Percentiles rank a stretch among this genome's conserved stretches.
Conservation (phyloP, 2,113 vertebrate genomes). For the Crotalus horridus region DNA sequence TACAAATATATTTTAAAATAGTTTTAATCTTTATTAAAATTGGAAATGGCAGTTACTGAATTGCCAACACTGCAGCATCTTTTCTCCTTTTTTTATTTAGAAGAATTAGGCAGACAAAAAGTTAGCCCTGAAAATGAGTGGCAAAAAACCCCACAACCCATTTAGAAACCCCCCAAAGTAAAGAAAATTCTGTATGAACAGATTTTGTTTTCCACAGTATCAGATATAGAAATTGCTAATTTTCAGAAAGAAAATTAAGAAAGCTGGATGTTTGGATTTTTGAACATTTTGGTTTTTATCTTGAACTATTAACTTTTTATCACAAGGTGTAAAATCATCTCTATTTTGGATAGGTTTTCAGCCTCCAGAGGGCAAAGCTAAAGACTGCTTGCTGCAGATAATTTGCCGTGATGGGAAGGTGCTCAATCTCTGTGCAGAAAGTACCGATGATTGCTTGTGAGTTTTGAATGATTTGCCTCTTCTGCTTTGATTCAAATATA, state of each 20-base stretch:
- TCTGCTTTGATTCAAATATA: not conserved
- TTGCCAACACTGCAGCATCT: not conserved
- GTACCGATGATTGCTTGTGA: constrained; percentile 92
- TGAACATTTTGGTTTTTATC: not conserved
- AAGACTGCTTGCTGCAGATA: constrained; percentile 86
- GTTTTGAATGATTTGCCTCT: constrained; percentile 41
- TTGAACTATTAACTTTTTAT: not conserved
- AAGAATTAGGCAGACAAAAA: not conserved
- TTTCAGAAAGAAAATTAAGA: no score
- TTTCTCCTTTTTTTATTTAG: not conserved
- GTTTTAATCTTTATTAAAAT: not conserved
- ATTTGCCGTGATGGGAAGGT: constrained; percentile 89
- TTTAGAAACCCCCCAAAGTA: not conserved
- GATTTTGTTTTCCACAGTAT: no score
- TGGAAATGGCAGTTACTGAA: not conserved
- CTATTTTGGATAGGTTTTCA: constrained; percentile 75
- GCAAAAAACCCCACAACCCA: not conserved
- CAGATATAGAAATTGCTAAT: no score
- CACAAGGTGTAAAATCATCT: not conserved
- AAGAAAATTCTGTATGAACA: no score
- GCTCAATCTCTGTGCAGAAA: constrained; percentile 90
- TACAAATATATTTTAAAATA: not conserved
- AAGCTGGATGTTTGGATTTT: not conserved
- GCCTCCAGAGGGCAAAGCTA: constrained; percentile 86
- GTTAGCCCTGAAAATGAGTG: not conserved